Conservation (phyloP, 1,140 invertebrate species). For the Anthonomus grandis region DNA sequence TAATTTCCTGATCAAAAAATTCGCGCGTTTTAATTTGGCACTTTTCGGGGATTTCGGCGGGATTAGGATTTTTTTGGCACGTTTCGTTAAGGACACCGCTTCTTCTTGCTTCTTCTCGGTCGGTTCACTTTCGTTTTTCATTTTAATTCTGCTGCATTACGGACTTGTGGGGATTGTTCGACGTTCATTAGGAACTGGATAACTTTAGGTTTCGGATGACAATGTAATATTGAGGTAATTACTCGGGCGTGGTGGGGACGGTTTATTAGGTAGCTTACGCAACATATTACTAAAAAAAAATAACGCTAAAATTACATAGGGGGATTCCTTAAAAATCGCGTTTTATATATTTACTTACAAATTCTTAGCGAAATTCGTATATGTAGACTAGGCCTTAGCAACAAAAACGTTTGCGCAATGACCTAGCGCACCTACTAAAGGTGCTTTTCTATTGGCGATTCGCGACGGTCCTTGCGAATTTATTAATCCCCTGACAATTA, state of each 20-base stretch:
- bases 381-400: no score
- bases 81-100: constrained; percentile 19
- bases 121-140: constrained; percentile 33
- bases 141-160: constrained; percentile 32
- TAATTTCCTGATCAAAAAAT: constrained; percentile 35
- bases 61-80: constrained; percentile 28
- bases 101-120: constrained; percentile 17
- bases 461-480: no score
- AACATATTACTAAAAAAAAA: no score
- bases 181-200: constrained; percentile 15
- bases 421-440: no score
- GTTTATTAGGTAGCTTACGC: constrained; percentile 1
- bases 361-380: no score
- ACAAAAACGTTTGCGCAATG: no score
- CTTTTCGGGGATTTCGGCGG: constrained; percentile 29
- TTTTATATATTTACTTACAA: no score
- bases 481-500: no score
- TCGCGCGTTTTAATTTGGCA: constrained; percentile 28
- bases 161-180: constrained; percentile 24
- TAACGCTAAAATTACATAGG: no score
- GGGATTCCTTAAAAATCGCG: no score
- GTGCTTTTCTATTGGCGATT: no score
- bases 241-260: neutral
- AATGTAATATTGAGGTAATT: constrained; percentile 10
- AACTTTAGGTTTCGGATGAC: constrained; percentile 13